Base-by-base conservation (phyloP, 2,888 invertebrate genomes). In the Osmoderma eremita region DNA sequence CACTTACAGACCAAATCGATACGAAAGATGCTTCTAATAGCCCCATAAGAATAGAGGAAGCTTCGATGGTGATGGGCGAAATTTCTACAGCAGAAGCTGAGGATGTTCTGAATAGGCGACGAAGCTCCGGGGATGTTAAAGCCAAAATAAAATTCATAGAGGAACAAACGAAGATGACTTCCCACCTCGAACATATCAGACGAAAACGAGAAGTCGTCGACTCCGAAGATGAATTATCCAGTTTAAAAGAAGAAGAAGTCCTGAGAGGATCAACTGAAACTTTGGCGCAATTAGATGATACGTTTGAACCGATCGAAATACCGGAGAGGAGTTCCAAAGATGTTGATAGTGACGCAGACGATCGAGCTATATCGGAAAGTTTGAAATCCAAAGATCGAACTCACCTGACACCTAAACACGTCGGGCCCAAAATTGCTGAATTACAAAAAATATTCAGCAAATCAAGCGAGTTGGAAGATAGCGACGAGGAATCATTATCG, bases 111-210 rank as follows among this genome's bases (percentile, higher is more conserved):
- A 67, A 71, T 4, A 77, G 74, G 63, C 73, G 82, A 38, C 75
- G 82, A 38, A 82, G 82, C 38, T 84, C 85, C 6, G 86, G 86
- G 30, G 86, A 86, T 72, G 88, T 88, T 3, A 86, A 83, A 77
- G 84, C 86, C 13, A 86, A 85, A 75, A 82, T 88, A 45, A 83
- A 84, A 75, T 77, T 83, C 65, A 76, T 87, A 54, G 87, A 88
- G 77, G 85, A 86, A 71, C 84, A 84, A 69, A 75, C 78, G 18
- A 79, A 78, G 64, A 75, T 82, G 1, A 71, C 80, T 10, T 79
- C 81, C 36, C 80, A 82, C 61, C 75, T 78, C 61, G 79, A 78
- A n/a, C 75, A 76, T 42, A 67, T 77, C 10, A 75, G 75, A 67
- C 79, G 78, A 62, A 79, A 79, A 65, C 76, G 76, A 41, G 79